Conservation (phyloP, 2,797 vertebrate species). For the Buceros bicornis region DNA sequence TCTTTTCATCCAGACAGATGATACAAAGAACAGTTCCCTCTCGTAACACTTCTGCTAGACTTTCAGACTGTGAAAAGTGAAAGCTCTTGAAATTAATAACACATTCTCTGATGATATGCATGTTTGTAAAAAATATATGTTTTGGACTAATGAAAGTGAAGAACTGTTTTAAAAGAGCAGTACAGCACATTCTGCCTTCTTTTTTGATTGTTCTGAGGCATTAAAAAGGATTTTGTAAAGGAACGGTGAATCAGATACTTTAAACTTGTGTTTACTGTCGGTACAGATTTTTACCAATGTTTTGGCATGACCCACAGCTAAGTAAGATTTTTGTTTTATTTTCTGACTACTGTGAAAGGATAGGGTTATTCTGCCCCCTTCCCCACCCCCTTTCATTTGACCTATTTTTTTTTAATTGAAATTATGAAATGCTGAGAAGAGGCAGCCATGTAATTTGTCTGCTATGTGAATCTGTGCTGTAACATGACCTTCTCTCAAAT, state of each 20-base stretch:
- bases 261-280: background rate
- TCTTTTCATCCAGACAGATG: constrained; percentile 19
- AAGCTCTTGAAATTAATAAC: background rate
- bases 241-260: background rate
- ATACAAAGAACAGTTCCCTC: constrained; percentile 18
- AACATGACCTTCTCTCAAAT: constrained; percentile 71
- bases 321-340: constrained; percentile 1
- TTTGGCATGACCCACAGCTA: background rate
- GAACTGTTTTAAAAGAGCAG: background rate
- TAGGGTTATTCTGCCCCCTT: background rate
- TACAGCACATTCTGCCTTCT: background rate
- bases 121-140: background rate
- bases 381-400: background rate
- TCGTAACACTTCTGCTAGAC: background rate
- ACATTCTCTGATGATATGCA: background rate
- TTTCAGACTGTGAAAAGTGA: background rate
- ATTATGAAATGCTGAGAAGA: constrained; percentile 55
- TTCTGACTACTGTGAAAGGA: background rate
- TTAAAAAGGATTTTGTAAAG: background rate
- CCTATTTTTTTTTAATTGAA: constrained; percentile 51
- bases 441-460: constrained; percentile 65
- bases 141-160: background rate
- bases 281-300: background rate
- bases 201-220: background rate
- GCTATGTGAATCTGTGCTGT: constrained; percentile 52